These are phyloP conservation scores for Dissostichus mawsoni DNA, from an alignment of 2,113 vertebrate species.

Conservation along the genomic window DNA sequence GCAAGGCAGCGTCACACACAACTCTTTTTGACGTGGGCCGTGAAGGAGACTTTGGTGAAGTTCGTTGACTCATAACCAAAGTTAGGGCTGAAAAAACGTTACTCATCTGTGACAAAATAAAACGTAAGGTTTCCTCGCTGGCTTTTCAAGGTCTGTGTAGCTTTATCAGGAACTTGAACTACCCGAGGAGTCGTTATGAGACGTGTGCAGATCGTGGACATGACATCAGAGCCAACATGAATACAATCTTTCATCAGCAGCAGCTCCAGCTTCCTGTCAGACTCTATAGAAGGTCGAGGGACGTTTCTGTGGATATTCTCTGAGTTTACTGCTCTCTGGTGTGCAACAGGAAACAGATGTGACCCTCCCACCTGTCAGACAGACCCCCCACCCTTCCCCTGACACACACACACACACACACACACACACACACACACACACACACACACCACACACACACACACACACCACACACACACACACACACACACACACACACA, in stretches of 20 bases:
- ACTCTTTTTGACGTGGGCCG: too few species aligned
- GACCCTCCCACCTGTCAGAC: constrained; percentile 74
- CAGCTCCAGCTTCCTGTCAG: constrained; percentile 30
- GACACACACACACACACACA: constrained; percentile 36
- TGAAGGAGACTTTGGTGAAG: too few species aligned
- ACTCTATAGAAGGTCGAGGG: constrained; percentile 30
- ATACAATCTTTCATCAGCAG: not conserved
- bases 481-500: constrained; percentile 40
- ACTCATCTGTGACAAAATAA: not conserved
- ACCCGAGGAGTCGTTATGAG: not conserved
- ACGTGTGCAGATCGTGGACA: not conserved
- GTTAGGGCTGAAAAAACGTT: too few species aligned
- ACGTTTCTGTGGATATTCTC: constrained; percentile 23
- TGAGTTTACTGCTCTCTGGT: constrained; percentile 41
- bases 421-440: constrained; percentile 41
- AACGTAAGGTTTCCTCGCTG: not conserved
- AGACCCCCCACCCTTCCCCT: constrained; percentile 57
- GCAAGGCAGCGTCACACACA: too few species aligned
- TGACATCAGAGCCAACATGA: not conserved
- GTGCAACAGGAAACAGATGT: constrained; percentile 80
- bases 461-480: constrained; percentile 47
- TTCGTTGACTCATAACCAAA: too few species aligned
- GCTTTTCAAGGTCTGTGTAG: not conserved
- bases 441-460: constrained; percentile 32
- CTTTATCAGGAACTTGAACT: not conserved